phyloP scores from a whole-genome alignment of 2,888 invertebrate species.

The Xanthorhoe spadicearia region DNA sequence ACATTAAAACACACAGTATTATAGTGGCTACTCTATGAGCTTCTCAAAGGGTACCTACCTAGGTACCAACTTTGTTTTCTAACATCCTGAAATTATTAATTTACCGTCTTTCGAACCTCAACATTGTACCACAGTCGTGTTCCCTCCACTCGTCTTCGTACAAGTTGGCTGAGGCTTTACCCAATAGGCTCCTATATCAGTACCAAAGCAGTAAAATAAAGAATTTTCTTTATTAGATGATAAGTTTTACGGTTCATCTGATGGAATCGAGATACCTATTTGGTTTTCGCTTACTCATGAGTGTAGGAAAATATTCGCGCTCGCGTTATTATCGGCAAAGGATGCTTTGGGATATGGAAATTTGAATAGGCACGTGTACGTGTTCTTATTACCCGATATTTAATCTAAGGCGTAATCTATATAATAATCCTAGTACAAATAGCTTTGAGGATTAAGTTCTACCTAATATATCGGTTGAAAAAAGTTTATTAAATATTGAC shows the following conservation, averaged over 20 bases:
- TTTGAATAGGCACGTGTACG: constrained; percentile 12
- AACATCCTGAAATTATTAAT: too few species aligned
- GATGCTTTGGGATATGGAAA: constrained; percentile 18
- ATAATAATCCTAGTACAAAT: too few species aligned
- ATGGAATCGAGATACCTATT: constrained; percentile 28
- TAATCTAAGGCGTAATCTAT: neutral
- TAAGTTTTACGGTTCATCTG: constrained; percentile 26
- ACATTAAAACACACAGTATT: too few species aligned
- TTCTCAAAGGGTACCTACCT: too few species aligned
- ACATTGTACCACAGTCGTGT: neutral
- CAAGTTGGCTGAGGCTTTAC: constrained; percentile 3
- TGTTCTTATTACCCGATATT: neutral
- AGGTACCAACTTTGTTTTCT: too few species aligned
- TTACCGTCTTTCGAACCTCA: too few species aligned
- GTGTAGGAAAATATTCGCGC: constrained; percentile 25
- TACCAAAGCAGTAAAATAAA: constrained; percentile 32
- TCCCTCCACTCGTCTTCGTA: neutral
- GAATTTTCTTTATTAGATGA: constrained; percentile 32
- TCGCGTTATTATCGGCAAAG: constrained; percentile 17
- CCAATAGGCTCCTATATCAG: constrained; percentile 9
- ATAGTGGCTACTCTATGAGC: too few species aligned
- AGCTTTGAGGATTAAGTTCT: too few species aligned
- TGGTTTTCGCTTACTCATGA: constrained; percentile 31
- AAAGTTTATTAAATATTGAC: too few species aligned
- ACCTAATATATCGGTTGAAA: too few species aligned